Conservation (phyloP, 2,888 invertebrate species). For the Cataglyphis altisquamis region DNA sequence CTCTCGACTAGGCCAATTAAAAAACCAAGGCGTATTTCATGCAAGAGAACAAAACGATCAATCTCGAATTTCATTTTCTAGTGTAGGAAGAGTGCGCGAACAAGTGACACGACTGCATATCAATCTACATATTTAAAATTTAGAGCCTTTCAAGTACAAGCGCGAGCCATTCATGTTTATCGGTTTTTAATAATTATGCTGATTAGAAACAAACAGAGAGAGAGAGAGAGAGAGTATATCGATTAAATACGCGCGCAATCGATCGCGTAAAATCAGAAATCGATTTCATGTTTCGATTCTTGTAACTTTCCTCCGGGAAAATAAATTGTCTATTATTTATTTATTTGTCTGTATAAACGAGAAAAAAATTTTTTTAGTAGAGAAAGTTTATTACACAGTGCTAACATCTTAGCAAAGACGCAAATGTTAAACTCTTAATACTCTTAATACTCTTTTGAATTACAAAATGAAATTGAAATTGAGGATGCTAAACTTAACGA, state of each 20-base stretch:
- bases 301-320: not conserved
- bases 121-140: not conserved
- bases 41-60: not conserved
- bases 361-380: too few species aligned
- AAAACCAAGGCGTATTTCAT: not conserved
- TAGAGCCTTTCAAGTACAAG: not conserved
- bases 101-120: not conserved
- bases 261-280: not conserved
- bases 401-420: too few species aligned
- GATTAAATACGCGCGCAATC: not conserved
- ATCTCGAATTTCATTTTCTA: not conserved
- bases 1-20: not conserved
- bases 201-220: not conserved
- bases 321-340: not conserved
- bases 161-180: not conserved
- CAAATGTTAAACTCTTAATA: too few species aligned
- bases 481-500: too few species aligned
- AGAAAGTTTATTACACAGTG: too few species aligned
- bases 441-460: too few species aligned
- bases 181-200: not conserved
- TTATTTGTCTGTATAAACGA: too few species aligned
- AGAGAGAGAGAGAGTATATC: not conserved
- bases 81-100: not conserved
- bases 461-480: too few species aligned
- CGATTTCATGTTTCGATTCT: not conserved